Base-by-base conservation (phyloP, 2,888 invertebrate species). In the Stenoptilia bipunctidactyla region DNA sequence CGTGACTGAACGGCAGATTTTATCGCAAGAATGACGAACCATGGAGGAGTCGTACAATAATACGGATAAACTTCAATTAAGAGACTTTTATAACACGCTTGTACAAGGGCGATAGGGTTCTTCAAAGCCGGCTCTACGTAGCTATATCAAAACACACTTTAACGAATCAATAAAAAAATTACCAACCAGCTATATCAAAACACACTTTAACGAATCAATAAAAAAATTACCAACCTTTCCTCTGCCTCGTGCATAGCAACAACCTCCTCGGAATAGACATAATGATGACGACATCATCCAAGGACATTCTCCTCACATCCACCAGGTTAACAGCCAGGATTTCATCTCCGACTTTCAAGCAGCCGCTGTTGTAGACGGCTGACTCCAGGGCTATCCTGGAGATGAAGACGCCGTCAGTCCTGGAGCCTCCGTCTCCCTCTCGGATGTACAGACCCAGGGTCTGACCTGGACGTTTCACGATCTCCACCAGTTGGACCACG, bases 251-350 rank as follows among this genome's bases (percentile, higher is more conserved):
- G 55, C 96, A 96, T 48, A 99, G 88, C 49, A 98, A 91, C 62
- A 99, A 86, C 55, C 98, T 89, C 62, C 97, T 89, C 4, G 99
- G 98, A 83, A 99, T 99, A 62, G 97, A 97, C 96, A 99, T 98
- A 60, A 98, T 96, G 62, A 98, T 96, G 53, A 99, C 99, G 48
- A 99, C 99, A 75, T 99, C 99, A 75, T 99, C 98, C 59, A 99
- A 86, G 52, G 96, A 96, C 97, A 98, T 98, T 61, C 94, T 91
- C 49, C 96, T 93, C 52, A 99, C 98, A 71, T 98, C 97, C 51
- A 99, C 98, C 63, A 97, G 87, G 80, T 99, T 99, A 43, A 99
- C 98, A 27, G 97, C 97, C 55, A 99, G 85, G 64, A 99, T 98
- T 86, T 99, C 98, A 77, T 99, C 98, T 36, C 98, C 98, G 38